Base-by-base conservation (phyloP, 2,113 vertebrate genomes). In the Heptranchias perlo region DNA sequence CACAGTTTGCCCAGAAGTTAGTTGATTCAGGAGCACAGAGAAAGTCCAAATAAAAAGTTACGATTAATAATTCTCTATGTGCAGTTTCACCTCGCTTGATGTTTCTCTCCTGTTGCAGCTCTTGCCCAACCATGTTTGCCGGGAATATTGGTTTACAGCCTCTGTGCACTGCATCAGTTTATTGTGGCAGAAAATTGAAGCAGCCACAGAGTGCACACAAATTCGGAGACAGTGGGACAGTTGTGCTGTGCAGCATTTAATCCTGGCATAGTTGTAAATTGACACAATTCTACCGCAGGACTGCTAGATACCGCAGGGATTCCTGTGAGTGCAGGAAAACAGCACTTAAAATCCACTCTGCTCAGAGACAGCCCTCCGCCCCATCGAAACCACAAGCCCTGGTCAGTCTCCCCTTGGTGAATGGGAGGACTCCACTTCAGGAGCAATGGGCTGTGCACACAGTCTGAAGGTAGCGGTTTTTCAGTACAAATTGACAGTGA, bases 401-500 rank as follows among this genome's bases (percentile, higher is more conserved):
- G 86, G 21, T 31, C 47, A 87, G 47, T 67, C 87, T 61, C 61
- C 31, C 54, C 87, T n/a, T 35, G 54, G 58, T 93, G 10, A 47
- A 18, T 62, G 89, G 89, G 89, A 62, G 89, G 23, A 21, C 89
- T 93, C 35, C 58, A 18, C 31, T 93, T 62, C 89, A 93, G 89
- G 58, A 64, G 89, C 35, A 93, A 93, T 93, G 89, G 58, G 5
- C 89, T 93, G 35, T 39, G 35, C 54, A 93, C 54, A 93, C 0
- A 44, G 18, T 82, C 58, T 64, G 89, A 7, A n/a, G 58, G 54
- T 62, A 58, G 14, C 1, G 31, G 89, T 8, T 62, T 82, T 93
- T 93, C 89, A 93, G 58, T 39, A 93, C 58, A 93, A 93, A 93
- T 64, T 62, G 54, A 62, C 89, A 64, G 89, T 62, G 58, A 93